These are phyloP conservation scores for Carabus problematicus DNA, from an alignment of 2,888 invertebrate species.

Conservation along the genomic window DNA sequence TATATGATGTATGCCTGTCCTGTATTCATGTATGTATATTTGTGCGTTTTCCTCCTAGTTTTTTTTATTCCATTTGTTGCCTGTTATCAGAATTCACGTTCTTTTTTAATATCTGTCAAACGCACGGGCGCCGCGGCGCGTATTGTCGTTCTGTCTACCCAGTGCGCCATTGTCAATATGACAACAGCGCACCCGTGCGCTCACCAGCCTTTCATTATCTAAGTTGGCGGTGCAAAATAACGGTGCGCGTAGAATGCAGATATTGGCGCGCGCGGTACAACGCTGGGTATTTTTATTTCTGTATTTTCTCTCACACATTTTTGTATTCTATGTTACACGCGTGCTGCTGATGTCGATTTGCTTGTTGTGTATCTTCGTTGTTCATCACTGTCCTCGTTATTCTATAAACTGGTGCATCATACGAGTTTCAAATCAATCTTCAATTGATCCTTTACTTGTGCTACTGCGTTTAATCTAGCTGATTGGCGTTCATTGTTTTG, in stretches of 20 bases:
- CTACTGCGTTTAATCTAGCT: too few species aligned
- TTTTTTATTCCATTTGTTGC: slow-evolving; percentile 48
- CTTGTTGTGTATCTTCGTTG: not conserved
- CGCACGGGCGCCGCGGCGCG: slow-evolving; percentile 52
- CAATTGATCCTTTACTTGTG: too few species aligned
- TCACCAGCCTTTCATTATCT: slow-evolving; percentile 55
- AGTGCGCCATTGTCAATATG: slow-evolving; percentile 55
- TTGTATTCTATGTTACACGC: not conserved
- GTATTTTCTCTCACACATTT: slow-evolving; percentile 9
- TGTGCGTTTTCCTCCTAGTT: slow-evolving; percentile 6
- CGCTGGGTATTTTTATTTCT: slow-evolving; percentile 6
- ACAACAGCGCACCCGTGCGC: slow-evolving; percentile 46
- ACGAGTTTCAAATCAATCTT: too few species aligned
- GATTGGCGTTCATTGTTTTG: too few species aligned
- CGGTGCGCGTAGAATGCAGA: slow-evolving; percentile 56
- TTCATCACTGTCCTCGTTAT: too few species aligned
- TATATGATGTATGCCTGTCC: not conserved
- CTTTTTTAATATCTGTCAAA: slow-evolving; percentile 58
- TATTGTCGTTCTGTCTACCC: slow-evolving; percentile 56
- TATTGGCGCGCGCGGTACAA: slow-evolving; percentile 55
- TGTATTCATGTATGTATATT: not conserved
- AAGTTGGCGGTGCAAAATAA: slow-evolving; percentile 58
- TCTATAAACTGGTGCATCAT: too few species aligned
- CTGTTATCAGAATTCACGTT: slow-evolving; percentile 51
- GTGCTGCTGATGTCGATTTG: not conserved